Evolutionary conservation across 2,113 vertebrate genomes (phyloP), one percentile per base, ranked within the genome.

Genomic region (Osmerus eperlanus): DNA sequence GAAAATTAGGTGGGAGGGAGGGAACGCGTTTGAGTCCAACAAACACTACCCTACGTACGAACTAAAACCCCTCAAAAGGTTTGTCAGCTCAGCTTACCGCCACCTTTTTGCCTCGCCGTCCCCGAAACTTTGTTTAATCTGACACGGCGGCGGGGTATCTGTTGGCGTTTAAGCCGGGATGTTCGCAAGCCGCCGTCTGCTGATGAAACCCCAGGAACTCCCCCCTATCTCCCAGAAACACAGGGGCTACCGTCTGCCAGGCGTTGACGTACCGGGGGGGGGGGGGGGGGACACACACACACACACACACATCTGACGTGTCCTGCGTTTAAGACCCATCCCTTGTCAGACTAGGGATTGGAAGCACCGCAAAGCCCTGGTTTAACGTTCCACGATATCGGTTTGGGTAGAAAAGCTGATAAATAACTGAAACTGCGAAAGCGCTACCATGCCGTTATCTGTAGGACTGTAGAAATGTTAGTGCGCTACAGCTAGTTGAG

Each of bases 351-450:
- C 61, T 7, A 29, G 28, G 28, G 61, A 32, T 12, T 28, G 61
- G 23, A 63, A 13, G 61, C 61, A 16, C 28, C 15, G 29, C 61
- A 63, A 32, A 63, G 61, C 61, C 28, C 61, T 63, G 61, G 58
- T 25, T 60, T 60, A 19, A 19, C 19, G 23, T 60, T 60, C 19
- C 25, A 47, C 23, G 13, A 3, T 60, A 60, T 25, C 58, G 4
- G 58, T 23, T 13, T 23, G 58, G 23, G 23, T 60, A 21, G 0
- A 21, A 59, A 59, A 59, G 8, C 2, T 1, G 19, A 18, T 59
- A 59, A 21, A 59, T 59, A 21, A 19, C 18, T 59, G 19, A 59
- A 59, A 59, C n/a, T 12, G 19, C n/a, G 21, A 60, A 13, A 3
- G 11, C 41, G 9, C 9, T 8, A 47, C 41, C 41, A 1, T 8